phyloP scores from a whole-genome alignment of 2,113 vertebrate genomes.

The Planiliza haematocheilus region DNA sequence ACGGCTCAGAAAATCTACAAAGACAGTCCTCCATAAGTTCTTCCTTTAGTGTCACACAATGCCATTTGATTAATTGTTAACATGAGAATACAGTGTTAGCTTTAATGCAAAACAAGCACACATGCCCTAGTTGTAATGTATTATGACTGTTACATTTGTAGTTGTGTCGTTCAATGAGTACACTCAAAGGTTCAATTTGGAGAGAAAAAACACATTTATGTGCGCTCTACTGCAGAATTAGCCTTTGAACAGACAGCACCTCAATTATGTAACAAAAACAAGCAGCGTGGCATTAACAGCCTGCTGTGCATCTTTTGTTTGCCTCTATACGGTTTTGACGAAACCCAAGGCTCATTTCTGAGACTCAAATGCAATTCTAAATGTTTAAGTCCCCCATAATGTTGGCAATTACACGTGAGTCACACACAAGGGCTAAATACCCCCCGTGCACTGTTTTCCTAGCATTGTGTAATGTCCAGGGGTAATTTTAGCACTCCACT shows the following conservation, averaged over 20 bases:
- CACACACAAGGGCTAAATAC: neutral
- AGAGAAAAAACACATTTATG: neutral
- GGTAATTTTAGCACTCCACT: neutral
- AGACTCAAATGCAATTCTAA: constrained; percentile 15
- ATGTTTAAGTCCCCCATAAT: constrained; percentile 31
- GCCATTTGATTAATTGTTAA: neutral
- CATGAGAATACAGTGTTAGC: neutral
- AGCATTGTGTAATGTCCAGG: neutral
- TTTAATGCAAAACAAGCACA: neutral
- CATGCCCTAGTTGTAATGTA: neutral
- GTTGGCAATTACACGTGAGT: constrained; percentile 11
- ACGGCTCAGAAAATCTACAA: too few relatives aligned
- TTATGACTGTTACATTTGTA: neutral
- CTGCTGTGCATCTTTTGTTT: neutral
- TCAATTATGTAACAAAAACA: neutral
- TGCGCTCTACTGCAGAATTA: neutral
- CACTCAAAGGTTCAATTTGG: neutral
- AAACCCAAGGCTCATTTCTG: constrained; percentile 6
- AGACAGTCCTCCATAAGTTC: too few relatives aligned
- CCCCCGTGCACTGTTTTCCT: too few relatives aligned
- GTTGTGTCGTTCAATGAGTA: neutral
- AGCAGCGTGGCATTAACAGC: constrained; percentile 15
- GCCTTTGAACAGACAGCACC: neutral
- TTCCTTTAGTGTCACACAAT: too few relatives aligned
- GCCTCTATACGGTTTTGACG: constrained; percentile 7